Base-by-base conservation (phyloP, 2,113 vertebrate genomes). In the Atlantisia rogersi region DNA sequence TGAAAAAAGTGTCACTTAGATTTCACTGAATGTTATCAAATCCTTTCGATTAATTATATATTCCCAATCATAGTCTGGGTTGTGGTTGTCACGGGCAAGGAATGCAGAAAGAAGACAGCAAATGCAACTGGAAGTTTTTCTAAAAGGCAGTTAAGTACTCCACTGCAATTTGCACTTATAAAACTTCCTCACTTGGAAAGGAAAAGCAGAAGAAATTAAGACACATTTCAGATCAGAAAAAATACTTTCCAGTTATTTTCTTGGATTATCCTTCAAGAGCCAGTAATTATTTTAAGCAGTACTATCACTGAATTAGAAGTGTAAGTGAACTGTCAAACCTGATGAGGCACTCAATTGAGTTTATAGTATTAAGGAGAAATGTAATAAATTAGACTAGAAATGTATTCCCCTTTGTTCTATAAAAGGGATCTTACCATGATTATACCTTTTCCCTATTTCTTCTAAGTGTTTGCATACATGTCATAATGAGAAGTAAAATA, bases 401-500 rank as follows among this genome's bases (percentile, higher is more conserved):
- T 80, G 42, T 93, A 92, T 93, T 94, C 62, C 53, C 63, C 42
- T 97, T 94, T 97, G 71, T 86, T 97, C 69, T 35, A 22, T 80
- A 88, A 88, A 84, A 90, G 64, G 81, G 19, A 89, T 95, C 77
- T 93, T 96, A 95, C 80, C 78, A 67, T 67, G 90, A 92, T 95
- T 94, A 88, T 88, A 92, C 58, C 74, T 96, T 85, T 95, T 90
- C 78, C 58, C 77, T 78, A 83, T 96, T 97, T 96, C 95, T 95
- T 98, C 97, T 89, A 94, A 97, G 82, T 96, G 86, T 94, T 96
- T 94, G 95, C 91, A 97, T 97, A 97, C 76, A 96, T 58, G 93
- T 89, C 87, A 97, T 93, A 97, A 97, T 97, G 86, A 97, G 94
- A 98, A 97, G 95, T 86, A 97, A 98, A 98, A 97, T 95, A 98